Evolutionary conservation across 2,888 invertebrate species (phyloP).

Genomic region (Eupeodes luniger): DNA sequence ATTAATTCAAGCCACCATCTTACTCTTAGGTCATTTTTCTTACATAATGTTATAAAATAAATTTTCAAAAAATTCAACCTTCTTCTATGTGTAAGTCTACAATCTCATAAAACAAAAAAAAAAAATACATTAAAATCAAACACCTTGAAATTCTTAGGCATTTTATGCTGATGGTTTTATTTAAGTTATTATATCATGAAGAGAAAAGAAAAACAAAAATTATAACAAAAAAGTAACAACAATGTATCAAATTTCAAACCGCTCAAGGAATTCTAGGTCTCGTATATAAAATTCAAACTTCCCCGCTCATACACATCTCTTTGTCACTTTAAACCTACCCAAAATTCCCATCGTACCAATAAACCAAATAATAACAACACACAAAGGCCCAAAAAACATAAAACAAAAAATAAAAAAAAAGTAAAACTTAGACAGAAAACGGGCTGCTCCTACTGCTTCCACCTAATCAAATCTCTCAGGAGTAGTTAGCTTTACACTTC

Average conservation of each 20-base stretch:
- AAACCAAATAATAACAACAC: constrained; percentile 62
- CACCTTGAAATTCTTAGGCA: too few relatives aligned
- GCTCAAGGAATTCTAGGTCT: background rate
- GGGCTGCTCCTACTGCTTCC: constrained; percentile 65
- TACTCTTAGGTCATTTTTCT: too few relatives aligned
- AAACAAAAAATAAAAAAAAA: constrained; percentile 30
- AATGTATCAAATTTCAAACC: constrained; percentile 23
- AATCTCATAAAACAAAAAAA: too few relatives aligned
- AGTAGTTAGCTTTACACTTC: constrained; percentile 72
- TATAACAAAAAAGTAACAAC: too few relatives aligned
- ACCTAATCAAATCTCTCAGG: constrained; percentile 74
- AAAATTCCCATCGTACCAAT: constrained; percentile 51
- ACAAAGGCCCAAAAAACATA: constrained; percentile 37
- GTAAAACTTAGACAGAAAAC: constrained; percentile 9
- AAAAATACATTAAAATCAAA: too few relatives aligned
- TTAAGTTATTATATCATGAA: too few relatives aligned
- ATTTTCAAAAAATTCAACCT: too few relatives aligned
- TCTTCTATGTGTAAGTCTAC: too few relatives aligned
- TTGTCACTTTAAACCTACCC: constrained; percentile 42
- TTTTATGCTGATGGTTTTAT: too few relatives aligned
- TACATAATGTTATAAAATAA: too few relatives aligned
- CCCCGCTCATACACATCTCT: background rate
- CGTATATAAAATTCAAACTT: background rate
- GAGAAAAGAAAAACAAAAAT: too few relatives aligned
- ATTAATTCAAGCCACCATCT: too few relatives aligned